phyloP scores from a whole-genome alignment of 1,140 invertebrate genomes.

The Lepidurus packardi region DNA sequence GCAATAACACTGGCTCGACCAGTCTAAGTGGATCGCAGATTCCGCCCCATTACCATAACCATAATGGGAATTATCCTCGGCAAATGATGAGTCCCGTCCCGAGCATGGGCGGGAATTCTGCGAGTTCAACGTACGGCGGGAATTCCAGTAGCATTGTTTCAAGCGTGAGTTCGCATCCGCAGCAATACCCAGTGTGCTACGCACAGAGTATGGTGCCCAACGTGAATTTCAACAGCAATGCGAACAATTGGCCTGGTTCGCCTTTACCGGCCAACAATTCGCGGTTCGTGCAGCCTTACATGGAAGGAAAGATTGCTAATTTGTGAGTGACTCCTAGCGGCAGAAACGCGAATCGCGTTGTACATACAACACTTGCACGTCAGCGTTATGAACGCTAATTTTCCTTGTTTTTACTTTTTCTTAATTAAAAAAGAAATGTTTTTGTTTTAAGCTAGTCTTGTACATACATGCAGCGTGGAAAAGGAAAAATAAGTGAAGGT shows the following conservation, averaged over 20 bases:
- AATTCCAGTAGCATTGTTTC: slow-evolving; percentile 28
- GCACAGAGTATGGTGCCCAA: slow-evolving; percentile 33
- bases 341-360: neutral
- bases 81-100: slow-evolving; percentile 35
- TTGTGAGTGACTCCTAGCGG: neutral
- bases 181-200: slow-evolving; percentile 33
- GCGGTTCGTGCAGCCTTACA: slow-evolving; percentile 12
- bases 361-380: neutral
- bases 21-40: slow-evolving; percentile 39
- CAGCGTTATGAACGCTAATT: neutral
- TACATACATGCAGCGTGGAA: neutral
- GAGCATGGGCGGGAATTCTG: slow-evolving; percentile 32
- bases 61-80: slow-evolving; percentile 1
- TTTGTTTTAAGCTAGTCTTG: slow-evolving; percentile 10
- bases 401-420: neutral
- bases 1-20: slow-evolving; percentile 53
- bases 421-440: neutral
- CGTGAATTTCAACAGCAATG: slow-evolving; percentile 25
- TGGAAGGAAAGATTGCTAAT: slow-evolving; percentile 8
- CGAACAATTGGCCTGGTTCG: neutral
- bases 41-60: slow-evolving; percentile 28
- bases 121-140: slow-evolving; percentile 33
- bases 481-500: neutral
- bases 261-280: neutral
- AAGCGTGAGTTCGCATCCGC: slow-evolving; percentile 30